These are phyloP conservation scores for Tipula confusa DNA, from an alignment of 2,888 invertebrate species.

Conservation along the genomic window DNA sequence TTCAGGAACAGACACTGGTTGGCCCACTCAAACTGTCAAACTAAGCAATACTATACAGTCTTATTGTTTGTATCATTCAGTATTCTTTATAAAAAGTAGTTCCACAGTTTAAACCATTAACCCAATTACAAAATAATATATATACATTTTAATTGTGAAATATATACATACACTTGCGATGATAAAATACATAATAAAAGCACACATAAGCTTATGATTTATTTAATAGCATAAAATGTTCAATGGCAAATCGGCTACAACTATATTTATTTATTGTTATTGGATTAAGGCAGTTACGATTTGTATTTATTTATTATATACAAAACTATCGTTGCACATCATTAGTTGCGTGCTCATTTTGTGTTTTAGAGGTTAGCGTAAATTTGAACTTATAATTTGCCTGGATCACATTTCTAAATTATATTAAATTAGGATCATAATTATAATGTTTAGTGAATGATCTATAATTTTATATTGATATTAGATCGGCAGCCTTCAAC, in stretches of 20 bases:
- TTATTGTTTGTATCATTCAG: no score
- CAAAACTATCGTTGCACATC: not conserved
- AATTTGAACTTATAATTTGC: not conserved
- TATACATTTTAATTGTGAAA: not conserved
- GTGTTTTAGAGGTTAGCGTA: not conserved
- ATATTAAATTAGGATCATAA: not conserved
- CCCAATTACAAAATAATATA: not conserved
- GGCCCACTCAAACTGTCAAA: no score
- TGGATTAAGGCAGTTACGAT: not conserved
- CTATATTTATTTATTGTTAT: not conserved
- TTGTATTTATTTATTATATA: not conserved
- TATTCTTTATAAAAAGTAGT: not conserved
- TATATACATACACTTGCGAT: not conserved
- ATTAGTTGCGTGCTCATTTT: not conserved
- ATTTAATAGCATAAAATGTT: not conserved
- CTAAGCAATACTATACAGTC: no score
- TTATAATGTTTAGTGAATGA: not conserved
- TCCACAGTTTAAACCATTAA: not conserved
- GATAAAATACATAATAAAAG: not conserved
- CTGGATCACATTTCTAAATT: not conserved
- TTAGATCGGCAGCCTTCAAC: not conserved
- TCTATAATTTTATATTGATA: not conserved
- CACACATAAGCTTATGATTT: not conserved
- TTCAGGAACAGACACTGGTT: no score
- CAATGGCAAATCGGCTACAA: not conserved